These are phyloP conservation scores for Heliconius hermathena DNA, from an alignment of 1,140 invertebrate genomes.

Conservation along the genomic window DNA sequence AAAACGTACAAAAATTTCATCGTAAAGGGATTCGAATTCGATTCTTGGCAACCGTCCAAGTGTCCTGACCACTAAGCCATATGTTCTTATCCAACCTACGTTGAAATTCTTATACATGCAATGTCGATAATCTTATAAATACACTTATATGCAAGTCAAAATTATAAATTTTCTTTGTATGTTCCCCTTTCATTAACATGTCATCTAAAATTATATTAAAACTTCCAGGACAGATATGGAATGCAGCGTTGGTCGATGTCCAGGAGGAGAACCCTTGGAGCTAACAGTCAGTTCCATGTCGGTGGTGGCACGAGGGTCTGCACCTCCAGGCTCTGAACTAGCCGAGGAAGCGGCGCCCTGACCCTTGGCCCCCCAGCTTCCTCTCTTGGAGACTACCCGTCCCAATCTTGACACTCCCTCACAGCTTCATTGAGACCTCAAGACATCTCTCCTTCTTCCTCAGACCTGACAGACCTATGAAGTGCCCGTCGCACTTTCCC, in stretches of 20 bases:
- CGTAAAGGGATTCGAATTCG: no score
- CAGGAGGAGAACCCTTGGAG: constrained; percentile 59
- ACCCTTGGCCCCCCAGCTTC: constrained; percentile 34
- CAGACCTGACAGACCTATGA: neutral
- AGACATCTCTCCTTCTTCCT: neutral
- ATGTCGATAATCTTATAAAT: no score
- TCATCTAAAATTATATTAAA: neutral
- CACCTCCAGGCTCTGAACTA: constrained; percentile 48
- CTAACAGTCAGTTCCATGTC: constrained; percentile 48
- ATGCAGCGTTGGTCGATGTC: constrained; percentile 68
- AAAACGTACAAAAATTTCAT: no score
- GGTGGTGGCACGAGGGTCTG: constrained; percentile 44
- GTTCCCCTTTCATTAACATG: no score
- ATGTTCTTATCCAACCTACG: no score
- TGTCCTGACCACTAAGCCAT: no score
- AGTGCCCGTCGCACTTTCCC: neutral
- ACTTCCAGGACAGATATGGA: constrained; percentile 72
- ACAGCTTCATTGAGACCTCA: neutral
- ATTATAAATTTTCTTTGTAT: no score
- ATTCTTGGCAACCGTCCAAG: no score
- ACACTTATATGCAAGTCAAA: no score
- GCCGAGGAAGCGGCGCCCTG: constrained; percentile 71
- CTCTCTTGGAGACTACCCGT: neutral
- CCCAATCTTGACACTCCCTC: neutral
- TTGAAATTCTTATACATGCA: no score